phyloP scores from a whole-genome alignment of 2,113 vertebrate species.

The Halichoeres trimaculatus region DNA sequence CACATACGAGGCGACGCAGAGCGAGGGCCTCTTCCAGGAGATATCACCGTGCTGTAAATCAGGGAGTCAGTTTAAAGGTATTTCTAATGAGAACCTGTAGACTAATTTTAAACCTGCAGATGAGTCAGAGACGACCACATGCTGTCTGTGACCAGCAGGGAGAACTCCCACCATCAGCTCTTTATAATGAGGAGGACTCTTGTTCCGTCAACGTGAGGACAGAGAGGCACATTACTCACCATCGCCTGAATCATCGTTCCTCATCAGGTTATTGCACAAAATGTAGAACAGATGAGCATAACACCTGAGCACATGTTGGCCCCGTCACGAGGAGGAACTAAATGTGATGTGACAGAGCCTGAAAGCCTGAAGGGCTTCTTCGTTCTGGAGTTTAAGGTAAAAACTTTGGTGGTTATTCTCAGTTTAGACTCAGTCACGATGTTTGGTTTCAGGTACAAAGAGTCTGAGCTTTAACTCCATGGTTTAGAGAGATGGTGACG shows the following conservation, averaged over 20 bases:
- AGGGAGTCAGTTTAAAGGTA: not conserved
- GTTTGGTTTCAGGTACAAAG: no score
- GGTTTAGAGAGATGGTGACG: no score
- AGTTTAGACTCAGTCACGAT: no score
- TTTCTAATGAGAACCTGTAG: not conserved
- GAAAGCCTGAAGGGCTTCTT: not conserved
- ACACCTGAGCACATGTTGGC: not conserved
- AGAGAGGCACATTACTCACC: not conserved
- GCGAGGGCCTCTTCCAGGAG: not conserved
- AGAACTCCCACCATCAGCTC: conserved; percentile 30
- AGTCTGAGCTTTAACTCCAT: no score
- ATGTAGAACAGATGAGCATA: not conserved
- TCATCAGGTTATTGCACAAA: not conserved
- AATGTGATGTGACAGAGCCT: not conserved
- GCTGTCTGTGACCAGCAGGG: conserved; percentile 3
- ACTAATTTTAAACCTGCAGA: conserved; percentile 2
- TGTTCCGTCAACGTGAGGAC: conserved; percentile 1
- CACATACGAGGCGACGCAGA: not conserved
- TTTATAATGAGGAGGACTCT: conserved; percentile 15
- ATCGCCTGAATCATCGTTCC: not conserved
- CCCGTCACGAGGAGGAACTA: not conserved
- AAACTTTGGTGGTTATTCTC: no score
- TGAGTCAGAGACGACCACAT: not conserved
- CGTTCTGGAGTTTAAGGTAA: not conserved
- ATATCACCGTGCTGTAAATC: not conserved